A percentile compares a stretch with the other conserved stretches of the same genome.
These are phyloP conservation scores for Ailurus styani DNA, from an alignment of 2,113 vertebrate genomes.

Conservation along the genomic window DNA sequence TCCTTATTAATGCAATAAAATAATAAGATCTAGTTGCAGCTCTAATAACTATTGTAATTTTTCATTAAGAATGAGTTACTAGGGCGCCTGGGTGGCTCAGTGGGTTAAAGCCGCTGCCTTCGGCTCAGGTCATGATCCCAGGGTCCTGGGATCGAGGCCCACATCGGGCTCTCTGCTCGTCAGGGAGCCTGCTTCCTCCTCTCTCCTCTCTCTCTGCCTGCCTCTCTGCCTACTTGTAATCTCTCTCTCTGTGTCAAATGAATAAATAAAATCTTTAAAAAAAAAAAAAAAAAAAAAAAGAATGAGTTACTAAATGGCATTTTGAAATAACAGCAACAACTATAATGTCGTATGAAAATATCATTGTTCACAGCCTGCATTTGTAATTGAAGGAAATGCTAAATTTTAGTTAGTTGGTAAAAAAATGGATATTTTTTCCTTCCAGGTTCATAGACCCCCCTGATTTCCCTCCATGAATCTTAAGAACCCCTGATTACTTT, in stretches of 20 bases:
- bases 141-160: too few relatives aligned
- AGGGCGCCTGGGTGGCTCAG: too few relatives aligned
- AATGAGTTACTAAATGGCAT: not conserved
- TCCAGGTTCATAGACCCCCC: not conserved
- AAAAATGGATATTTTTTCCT: not conserved
- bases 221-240: too few relatives aligned
- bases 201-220: too few relatives aligned
- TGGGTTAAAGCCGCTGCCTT: too few relatives aligned
- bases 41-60: conserved; percentile 25
- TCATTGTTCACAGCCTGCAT: not conserved
- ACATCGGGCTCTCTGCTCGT: too few relatives aligned
- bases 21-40: not conserved
- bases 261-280: too few relatives aligned
- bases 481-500: not conserved
- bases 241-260: too few relatives aligned
- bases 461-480: not conserved
- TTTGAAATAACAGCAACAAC: not conserved
- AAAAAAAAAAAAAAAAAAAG: too few relatives aligned
- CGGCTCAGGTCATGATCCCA: too few relatives aligned
- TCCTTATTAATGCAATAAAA: conserved; percentile 40
- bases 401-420: conserved; percentile 8
- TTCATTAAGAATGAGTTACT: conserved; percentile 14
- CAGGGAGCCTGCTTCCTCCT: too few relatives aligned
- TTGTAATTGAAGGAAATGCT: not conserved
- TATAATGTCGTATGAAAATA: conserved; percentile 1